Percentiles rank a stretch among this genome's conserved stretches.
phyloP scores from a whole-genome alignment of 1,140 invertebrate species.

The Papilio machaon region DNA sequence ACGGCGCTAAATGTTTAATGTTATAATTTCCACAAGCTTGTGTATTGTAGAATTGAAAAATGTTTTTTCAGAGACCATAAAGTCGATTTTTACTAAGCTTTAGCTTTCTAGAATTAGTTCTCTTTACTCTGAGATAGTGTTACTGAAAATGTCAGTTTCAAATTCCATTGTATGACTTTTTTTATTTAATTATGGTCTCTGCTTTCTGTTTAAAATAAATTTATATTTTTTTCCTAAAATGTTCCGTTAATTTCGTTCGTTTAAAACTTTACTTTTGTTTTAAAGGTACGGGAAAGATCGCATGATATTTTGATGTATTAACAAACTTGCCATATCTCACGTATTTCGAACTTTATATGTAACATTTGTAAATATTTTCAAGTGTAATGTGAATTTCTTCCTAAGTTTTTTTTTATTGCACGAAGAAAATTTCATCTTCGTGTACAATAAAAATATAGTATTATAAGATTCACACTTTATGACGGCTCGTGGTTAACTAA shows the following conservation, averaged over 20 bases:
- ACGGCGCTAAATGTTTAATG: constrained; percentile 9
- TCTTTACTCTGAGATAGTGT: neutral
- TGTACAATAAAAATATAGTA: neutral
- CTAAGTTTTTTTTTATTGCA: neutral
- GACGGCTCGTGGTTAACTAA: too few species aligned
- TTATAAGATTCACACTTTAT: too few species aligned
- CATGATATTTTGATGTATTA: neutral
- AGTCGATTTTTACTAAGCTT: neutral
- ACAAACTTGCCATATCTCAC: neutral
- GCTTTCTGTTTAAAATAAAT: neutral
- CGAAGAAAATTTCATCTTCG: neutral
- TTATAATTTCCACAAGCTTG: neutral
- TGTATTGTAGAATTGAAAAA: neutral
- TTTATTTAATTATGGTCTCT: too few species aligned
- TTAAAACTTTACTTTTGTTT: neutral
- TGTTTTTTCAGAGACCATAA: neutral
- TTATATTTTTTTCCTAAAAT: neutral
- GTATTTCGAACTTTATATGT: neutral
- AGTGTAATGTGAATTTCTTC: neutral
- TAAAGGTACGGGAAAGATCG: neutral
- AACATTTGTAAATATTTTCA: neutral
- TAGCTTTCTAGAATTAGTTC: neutral
- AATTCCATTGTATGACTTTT: too few species aligned
- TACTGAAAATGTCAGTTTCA: too few species aligned
- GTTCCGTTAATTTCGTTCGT: too few species aligned